Percentiles rank a stretch among this genome's conserved stretches.
Conservation (phyloP, 2,888 invertebrate species). For the Dicycla oo region DNA sequence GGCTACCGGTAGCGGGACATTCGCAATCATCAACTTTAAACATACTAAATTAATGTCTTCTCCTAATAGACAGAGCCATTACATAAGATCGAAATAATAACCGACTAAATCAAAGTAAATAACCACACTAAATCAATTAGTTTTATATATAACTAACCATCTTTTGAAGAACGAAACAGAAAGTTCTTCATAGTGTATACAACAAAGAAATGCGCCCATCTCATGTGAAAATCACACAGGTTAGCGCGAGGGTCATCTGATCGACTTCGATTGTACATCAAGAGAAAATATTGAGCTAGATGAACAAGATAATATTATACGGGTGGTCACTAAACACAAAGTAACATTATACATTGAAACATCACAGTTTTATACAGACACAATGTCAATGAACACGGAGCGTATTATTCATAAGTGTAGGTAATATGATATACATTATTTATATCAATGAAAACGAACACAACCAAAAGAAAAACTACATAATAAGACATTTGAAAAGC, state of each 20-base stretch:
- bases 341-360: slow-evolving; percentile 61
- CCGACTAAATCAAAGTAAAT: slow-evolving; percentile 42
- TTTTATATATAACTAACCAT: slow-evolving; percentile 44
- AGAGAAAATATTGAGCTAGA: slow-evolving; percentile 85
- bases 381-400: slow-evolving; percentile 45
- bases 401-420: slow-evolving; percentile 45
- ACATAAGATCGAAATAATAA: slow-evolving; percentile 62
- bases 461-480: slow-evolving; percentile 48
- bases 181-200: slow-evolving; percentile 61
- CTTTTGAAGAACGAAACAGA: slow-evolving; percentile 60
- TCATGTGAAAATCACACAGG: slow-evolving; percentile 77
- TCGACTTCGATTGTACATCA: slow-evolving; percentile 82
- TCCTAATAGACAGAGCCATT: slow-evolving; percentile 71
- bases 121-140: slow-evolving; percentile 31
- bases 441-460: slow-evolving; percentile 53
- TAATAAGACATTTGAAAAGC: slow-evolving; percentile 60
- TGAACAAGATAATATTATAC: slow-evolving; percentile 76
- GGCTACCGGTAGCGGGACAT: slow-evolving; percentile 75
- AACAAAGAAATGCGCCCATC: slow-evolving; percentile 68
- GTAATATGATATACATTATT: slow-evolving; percentile 46
- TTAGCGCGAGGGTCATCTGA: slow-evolving; percentile 81
- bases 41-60: slow-evolving; percentile 72
- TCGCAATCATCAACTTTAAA: slow-evolving; percentile 73
- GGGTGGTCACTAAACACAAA: slow-evolving; percentile 65
- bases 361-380: slow-evolving; percentile 39